Evolutionary conservation across 2,888 invertebrate genomes (phyloP), one percentile per base, ranked within the genome.

Genomic region (Cordilura impudica): DNA sequence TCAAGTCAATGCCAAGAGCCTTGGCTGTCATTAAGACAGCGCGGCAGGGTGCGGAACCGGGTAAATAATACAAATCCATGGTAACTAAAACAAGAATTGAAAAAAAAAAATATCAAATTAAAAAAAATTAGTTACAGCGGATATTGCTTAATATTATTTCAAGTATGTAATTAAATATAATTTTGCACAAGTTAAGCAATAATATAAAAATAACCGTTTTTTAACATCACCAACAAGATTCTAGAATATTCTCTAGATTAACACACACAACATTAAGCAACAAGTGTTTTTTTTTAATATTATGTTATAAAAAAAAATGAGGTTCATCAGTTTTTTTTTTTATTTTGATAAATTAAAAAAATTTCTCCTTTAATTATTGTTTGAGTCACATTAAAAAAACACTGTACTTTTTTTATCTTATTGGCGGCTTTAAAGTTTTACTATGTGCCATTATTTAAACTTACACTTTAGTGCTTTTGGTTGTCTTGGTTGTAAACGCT

Each of bases 1-100:
- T 94, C 54, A 95, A 86, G 2, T 93, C 91, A 54, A 95, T 90
- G 7, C 93, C 94, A 16, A 95, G 81, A 53, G 93, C 93, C 83
- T 93, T 93, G 26, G 94, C 94, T 0, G 92, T 90, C 84, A 95
- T 90, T 60, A 92, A 89, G 18, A 94, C 94, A 3, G 92, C 88
- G 61, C 94, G 91, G 90, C 94, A 94, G 61, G 94, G 94, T 0
- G 93, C 88, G 75, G 94, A 94, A 84, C 92, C 92, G 26, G 92
- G 91, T 74, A 91, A 84, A 85, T 93, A 92, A 89, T 94, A 94
- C 77, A 94, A 91, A 88, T 94, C 94, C 87, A 94, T 89, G 18
- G 79, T 83, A 56, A 18, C 51, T 80, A 60, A 12, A 76, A 66
- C 4, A 31, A 1, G 26, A 66, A 14, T 65, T 2, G 19, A 29